Conservation (phyloP, 1,140 invertebrate species). For the Papilio dardanus region DNA sequence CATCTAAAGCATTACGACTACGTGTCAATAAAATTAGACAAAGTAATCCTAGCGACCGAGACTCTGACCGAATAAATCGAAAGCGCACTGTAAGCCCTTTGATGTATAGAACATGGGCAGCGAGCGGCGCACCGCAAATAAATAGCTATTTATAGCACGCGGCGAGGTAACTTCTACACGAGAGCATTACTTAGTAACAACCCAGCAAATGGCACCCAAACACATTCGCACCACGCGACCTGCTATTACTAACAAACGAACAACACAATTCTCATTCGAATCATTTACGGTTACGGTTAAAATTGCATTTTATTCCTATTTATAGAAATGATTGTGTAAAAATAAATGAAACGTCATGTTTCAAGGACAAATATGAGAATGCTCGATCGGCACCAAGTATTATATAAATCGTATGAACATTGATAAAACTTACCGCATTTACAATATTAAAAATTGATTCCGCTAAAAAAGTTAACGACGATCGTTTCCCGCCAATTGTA, state of each 20-base stretch:
- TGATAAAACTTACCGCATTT: constrained; percentile 31
- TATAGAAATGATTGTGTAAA: constrained; percentile 28
- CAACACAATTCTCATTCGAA: neutral
- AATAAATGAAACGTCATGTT: constrained; percentile 21
- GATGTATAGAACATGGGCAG: neutral
- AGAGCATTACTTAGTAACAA: constrained; percentile 67
- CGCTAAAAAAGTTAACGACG: neutral
- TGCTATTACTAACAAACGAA: constrained; percentile 40
- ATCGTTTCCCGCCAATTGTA: constrained; percentile 26
- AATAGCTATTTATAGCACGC: constrained; percentile 2
- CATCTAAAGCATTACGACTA: constrained; percentile 77
- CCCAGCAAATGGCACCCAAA: constrained; percentile 75
- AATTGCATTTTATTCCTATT: constrained; percentile 24
- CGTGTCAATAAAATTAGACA: constrained; percentile 69
- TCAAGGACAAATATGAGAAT: neutral
- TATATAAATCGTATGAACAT: constrained; percentile 23
- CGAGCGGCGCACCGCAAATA: constrained; percentile 11
- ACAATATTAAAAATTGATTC: constrained; percentile 28
- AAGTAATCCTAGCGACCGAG: constrained; percentile 68
- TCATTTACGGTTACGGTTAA: neutral
- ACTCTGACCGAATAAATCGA: constrained; percentile 31
- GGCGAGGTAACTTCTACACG: constrained; percentile 58
- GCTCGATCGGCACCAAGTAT: constrained; percentile 1
- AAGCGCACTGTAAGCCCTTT: constrained; percentile 5
- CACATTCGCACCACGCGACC: constrained; percentile 68